Evolutionary conservation across 2,888 invertebrate genomes (phyloP).

Genomic region (Stictocephala bisonia): DNA sequence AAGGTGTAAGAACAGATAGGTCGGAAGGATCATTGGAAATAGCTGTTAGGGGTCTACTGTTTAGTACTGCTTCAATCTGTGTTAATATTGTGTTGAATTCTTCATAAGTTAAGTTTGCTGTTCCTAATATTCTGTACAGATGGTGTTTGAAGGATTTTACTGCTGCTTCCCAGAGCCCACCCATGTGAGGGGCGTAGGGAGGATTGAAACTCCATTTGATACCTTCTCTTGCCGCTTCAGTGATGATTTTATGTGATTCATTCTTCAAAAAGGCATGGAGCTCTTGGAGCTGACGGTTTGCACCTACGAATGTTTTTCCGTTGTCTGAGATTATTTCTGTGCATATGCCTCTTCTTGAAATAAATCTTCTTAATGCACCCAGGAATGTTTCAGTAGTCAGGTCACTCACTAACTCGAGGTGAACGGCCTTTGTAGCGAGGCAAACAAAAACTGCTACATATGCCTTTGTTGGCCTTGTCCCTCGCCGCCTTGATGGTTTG

Average conservation of each 20-base stretch:
- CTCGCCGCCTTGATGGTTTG: background rate
- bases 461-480: conserved; percentile 43
- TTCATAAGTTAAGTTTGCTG: conserved; percentile 27
- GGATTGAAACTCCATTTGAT: conserved; percentile 54
- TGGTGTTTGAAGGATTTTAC: conserved; percentile 47
- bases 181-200: conserved; percentile 42
- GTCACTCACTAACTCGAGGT: conserved; percentile 60
- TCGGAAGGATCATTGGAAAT: conserved; percentile 54
- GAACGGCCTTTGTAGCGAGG: conserved; percentile 60
- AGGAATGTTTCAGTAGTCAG: conserved; percentile 60
- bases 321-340: conserved; percentile 60
- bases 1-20: conserved; percentile 56
- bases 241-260: conserved; percentile 48
- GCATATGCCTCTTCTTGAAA: conserved; percentile 59
- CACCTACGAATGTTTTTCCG: conserved; percentile 61
- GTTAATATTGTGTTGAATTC: conserved; percentile 52
- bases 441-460: conserved; percentile 60
- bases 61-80: conserved; percentile 58
- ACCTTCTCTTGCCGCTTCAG: conserved; percentile 43
- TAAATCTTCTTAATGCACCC: conserved; percentile 60
- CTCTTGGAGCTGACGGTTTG: conserved; percentile 51
- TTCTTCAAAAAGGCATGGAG: background rate
- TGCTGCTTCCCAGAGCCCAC: conserved; percentile 47
- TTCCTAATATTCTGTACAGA: conserved; percentile 41
- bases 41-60: conserved; percentile 56